Evolutionary conservation across 1,140 invertebrate species (phyloP), one percentile per base, ranked within the genome.

Genomic region (Zaprionus lachaisei): DNA sequence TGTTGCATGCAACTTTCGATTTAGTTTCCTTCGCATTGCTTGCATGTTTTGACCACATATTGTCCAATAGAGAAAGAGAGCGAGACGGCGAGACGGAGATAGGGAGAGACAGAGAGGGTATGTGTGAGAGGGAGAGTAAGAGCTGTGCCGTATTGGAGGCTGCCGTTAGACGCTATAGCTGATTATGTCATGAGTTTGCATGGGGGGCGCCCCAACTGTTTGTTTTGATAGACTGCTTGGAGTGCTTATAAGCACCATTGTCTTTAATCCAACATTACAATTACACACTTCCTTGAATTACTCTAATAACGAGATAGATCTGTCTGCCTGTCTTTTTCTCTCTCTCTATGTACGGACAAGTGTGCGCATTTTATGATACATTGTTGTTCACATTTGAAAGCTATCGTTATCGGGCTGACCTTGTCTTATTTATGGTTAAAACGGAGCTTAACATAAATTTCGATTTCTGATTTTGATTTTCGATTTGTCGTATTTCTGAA

Each of bases 41-140:
- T 89, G 85, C 83, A 89, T 89, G 83, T 87, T 81, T 87, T 89
- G 84, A 89, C 84, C 84, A 87, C 84, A 90, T 66, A 66, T 66
- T 80, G 81, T 79, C 89, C 67, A 71, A 83, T 78, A 71, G 58
- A 67, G 28, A 58, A 17, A 58, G 20, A 63, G 22, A 49, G 14
- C 51, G 55, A 28, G 66, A 47, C 55, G 28, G 55, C 37, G 37
- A 34, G 47, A 51, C 17, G 6, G 47, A 54, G 66, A 76, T 60
- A 79, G 65, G 54, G 15, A 24, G 55, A 63, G 51, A 55, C 56
- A 37, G 49, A 38, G 63, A 20, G 14, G 20, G 14, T 20, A 49
- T n/a, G 14, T 60, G 55, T 6, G 31, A 34, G 31, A 34, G 31
- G 31, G 20, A 51, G 57, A 67, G 64, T 55, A 28, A 44, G 56